Conservation (phyloP, 2,888 invertebrate genomes). For the Dicycla oo region DNA sequence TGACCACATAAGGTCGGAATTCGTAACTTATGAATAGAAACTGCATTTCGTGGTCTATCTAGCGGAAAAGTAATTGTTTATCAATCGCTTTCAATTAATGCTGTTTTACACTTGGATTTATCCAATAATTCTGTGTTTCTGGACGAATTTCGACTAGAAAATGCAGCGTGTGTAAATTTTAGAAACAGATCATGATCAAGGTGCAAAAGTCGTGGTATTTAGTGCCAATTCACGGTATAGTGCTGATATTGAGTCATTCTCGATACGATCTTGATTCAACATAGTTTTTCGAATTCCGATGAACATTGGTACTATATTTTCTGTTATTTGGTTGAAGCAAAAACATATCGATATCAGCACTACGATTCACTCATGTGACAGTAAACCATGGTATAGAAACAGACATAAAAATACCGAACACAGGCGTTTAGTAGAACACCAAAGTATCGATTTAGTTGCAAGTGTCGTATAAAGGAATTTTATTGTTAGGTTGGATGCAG, state of each 20-base stretch:
- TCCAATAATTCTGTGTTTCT: conserved; percentile 24
- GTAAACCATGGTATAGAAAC: conserved; percentile 69
- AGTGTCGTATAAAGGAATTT: conserved; percentile 53
- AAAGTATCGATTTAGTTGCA: conserved; percentile 76
- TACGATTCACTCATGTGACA: conserved; percentile 16
- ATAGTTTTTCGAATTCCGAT: not conserved
- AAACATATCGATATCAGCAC: conserved; percentile 39
- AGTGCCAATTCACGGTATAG: conserved; percentile 49
- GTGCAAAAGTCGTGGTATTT: conserved; percentile 34
- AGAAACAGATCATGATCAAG: conserved; percentile 27
- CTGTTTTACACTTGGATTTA: conserved; percentile 27
- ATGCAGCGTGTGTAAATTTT: conserved; percentile 46
- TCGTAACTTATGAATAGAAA: conserved; percentile 47
- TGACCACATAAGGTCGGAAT: conserved; percentile 25
- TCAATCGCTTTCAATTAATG: conserved; percentile 35
- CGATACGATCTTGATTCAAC: conserved; percentile 15
- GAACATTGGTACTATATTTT: not conserved
- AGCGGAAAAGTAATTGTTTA: conserved; percentile 32
- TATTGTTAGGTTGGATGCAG: conserved; percentile 13
- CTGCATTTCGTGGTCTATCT: conserved; percentile 54
- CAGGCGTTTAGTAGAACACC: conserved; percentile 59
- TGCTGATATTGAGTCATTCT: conserved; percentile 39
- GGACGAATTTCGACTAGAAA: conserved; percentile 38
- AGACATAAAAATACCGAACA: conserved; percentile 58
- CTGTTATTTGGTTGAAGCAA: conserved; percentile 14